A percentile compares a stretch with the other conserved stretches of the same genome.
Conservation (phyloP, 2,888 invertebrate genomes). For the Leucozona laternaria region DNA sequence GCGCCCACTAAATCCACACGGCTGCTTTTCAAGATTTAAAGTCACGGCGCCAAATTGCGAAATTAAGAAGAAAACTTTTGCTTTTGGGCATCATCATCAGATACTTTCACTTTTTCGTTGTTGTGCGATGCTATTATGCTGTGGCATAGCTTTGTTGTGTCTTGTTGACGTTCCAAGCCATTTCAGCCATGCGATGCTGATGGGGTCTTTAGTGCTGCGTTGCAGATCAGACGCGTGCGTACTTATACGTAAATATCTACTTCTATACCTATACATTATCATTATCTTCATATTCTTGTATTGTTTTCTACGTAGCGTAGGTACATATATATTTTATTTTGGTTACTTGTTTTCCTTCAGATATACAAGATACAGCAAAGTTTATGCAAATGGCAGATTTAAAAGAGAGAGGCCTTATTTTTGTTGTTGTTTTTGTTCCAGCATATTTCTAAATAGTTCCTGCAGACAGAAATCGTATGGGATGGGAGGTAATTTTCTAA, state of each 20-base stretch:
- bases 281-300: constrained; percentile 33
- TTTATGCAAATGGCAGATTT: constrained; percentile 53
- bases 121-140: constrained; percentile 2
- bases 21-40: constrained; percentile 48
- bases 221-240: constrained; percentile 50
- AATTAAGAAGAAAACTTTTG: constrained; percentile 74
- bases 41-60: constrained; percentile 73
- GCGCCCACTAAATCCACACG: constrained; percentile 62
- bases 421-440: background rate
- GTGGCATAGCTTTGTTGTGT: background rate
- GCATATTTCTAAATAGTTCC: constrained; percentile 1
- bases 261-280: background rate
- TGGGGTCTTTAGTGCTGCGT: constrained; percentile 50
- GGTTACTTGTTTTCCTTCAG: constrained; percentile 14
- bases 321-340: background rate
- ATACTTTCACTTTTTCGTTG: constrained; percentile 64
- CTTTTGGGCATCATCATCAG: constrained; percentile 55
- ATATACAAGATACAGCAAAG: constrained; percentile 32
- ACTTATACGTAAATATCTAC: constrained; percentile 9
- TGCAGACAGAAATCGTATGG: too few species aligned
- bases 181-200: background rate
- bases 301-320: constrained; percentile 8
- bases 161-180: constrained; percentile 15
- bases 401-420: constrained; percentile 14
- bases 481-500: too few species aligned